Base-by-base conservation (phyloP, 1,140 invertebrate species). In the Trichonephila clavata region DNA sequence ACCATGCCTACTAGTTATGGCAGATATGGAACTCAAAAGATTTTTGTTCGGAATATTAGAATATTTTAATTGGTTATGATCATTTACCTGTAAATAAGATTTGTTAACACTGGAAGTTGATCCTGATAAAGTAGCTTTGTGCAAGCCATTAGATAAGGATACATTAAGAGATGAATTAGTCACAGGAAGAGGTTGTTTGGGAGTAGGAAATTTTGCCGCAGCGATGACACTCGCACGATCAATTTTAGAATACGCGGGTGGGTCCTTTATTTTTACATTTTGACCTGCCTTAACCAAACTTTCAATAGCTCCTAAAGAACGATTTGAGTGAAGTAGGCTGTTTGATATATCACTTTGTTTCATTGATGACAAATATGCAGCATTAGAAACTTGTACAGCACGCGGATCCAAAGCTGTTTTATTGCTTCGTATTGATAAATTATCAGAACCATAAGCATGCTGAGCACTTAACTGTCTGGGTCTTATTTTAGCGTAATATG, bases 201-300 rank as follows among this genome's bases (percentile, higher is more conserved):
- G 97, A 18, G 97, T 97, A 7, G 97, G 97, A 95, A 97, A 98
- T 95, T 97, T 97, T 1, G 97, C 97, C 32, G 97, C 97, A 57
- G 97, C 97, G 95, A 98, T 97, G 43, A 97, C 96, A 94, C 97
- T 97, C 50, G 96, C 96, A 71, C 97, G 96, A 94, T 97, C 97
- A 92, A 97, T 95, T 93, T 97, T 97, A 94, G 97, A 97, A 90
- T 97, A 97, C 32, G 95, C 95, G 16, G 93, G 94, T 5, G 84
- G 71, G 68, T 91, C 87, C 61, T 93, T 94, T 59, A 95, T 94
- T 63, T 94, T 88, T 61, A 93, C 88, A 32, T 93, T 93, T 5
- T 95, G 93, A 6, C 95, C 95, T 18, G 96, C 95, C 39, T 96
- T 95, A 16, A 96, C 95, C 93, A 97, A 96, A 94, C 96, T 96